phyloP scores from a whole-genome alignment of 1,140 invertebrate species.

The Brachionus koreanus region DNA sequence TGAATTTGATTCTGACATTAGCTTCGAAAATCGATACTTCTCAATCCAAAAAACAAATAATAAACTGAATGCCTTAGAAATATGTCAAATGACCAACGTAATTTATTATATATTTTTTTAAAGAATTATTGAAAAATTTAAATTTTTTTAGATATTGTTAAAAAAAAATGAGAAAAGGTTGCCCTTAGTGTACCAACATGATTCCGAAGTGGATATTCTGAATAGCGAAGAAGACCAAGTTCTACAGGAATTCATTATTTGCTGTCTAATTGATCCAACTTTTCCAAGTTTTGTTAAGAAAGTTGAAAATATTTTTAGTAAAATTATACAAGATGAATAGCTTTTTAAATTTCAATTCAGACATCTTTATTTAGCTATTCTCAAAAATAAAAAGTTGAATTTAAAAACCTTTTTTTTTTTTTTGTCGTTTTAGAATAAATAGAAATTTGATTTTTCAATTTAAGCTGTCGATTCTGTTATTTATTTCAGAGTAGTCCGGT shows the following conservation, averaged over 20 bases:
- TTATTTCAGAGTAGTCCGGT: background rate
- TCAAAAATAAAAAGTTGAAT: background rate
- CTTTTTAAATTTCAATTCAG: background rate
- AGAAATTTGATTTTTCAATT: background rate
- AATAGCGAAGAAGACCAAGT: conserved; percentile 1
- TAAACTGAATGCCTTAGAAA: background rate
- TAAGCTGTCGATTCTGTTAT: background rate
- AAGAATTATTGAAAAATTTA: background rate
- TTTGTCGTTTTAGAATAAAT: background rate
- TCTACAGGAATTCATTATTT: background rate
- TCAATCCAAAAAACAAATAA: background rate
- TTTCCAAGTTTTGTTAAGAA: conserved; percentile 33
- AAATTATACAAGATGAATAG: background rate
- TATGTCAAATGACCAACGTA: conserved; percentile 1
- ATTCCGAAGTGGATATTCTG: background rate
- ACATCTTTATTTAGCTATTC: background rate
- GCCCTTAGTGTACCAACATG: conserved; percentile 1
- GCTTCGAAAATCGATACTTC: background rate
- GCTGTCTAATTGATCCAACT: background rate
- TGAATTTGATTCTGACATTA: background rate
- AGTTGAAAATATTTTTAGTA: background rate
- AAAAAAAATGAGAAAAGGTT: conserved; percentile 12
- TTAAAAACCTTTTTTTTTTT: background rate
- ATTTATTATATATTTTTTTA: background rate
- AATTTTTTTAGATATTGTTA: background rate